Evolutionary conservation across 1,140 invertebrate genomes (phyloP).

Genomic region (Dermatophagoides farinae): DNA sequence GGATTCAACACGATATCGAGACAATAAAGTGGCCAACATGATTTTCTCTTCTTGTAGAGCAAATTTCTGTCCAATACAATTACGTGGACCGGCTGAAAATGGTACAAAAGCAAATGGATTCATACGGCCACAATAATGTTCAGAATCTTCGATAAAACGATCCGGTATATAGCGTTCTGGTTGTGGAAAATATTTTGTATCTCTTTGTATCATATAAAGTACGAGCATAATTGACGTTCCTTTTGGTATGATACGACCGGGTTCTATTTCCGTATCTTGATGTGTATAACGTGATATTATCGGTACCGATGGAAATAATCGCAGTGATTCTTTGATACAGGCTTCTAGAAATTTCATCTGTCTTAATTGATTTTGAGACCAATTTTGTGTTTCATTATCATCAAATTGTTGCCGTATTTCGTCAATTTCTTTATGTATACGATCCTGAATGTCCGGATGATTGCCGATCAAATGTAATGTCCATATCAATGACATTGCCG

Average conservation of each 20-base stretch:
- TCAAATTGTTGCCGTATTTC: background rate
- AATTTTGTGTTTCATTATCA: background rate
- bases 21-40: constrained; percentile 28
- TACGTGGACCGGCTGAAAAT: constrained; percentile 29
- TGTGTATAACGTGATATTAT: constrained; percentile 45
- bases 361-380: background rate
- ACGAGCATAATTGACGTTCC: constrained; percentile 22
- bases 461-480: constrained; percentile 12
- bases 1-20: constrained; percentile 24
- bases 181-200: constrained; percentile 26
- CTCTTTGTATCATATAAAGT: constrained; percentile 26
- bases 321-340: constrained; percentile 64
- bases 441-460: constrained; percentile 5
- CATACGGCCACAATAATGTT: constrained; percentile 18
- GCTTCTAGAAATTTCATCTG: constrained; percentile 49
- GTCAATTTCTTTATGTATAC: constrained; percentile 13
- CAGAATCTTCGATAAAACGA: constrained; percentile 24
- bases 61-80: constrained; percentile 36
- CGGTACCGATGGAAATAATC: constrained; percentile 56
- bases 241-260: constrained; percentile 25
- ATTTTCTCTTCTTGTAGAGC: constrained; percentile 36
- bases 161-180: constrained; percentile 29
- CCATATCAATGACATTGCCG: constrained; percentile 15
- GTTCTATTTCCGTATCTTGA: constrained; percentile 31
- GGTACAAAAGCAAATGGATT: constrained; percentile 27